phyloP scores from a whole-genome alignment of 2,888 invertebrate species.

The Asteroscopus sphinx region DNA sequence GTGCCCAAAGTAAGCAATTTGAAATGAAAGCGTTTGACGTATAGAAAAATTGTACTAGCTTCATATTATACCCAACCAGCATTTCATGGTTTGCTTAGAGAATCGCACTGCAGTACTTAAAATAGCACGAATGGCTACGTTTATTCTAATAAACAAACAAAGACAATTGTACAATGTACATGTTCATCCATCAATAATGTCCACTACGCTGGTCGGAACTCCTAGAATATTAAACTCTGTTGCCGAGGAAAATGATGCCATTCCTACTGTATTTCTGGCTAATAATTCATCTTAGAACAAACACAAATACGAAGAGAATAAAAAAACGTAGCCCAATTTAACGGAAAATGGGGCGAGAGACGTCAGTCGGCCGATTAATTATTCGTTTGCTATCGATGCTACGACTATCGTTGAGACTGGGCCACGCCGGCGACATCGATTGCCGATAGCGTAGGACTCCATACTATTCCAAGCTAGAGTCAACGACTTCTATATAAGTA shows the following conservation, averaged over 20 bases:
- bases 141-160: too few species aligned
- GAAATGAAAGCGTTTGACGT: too few species aligned
- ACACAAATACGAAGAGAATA: constrained; percentile 40
- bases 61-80: too few species aligned
- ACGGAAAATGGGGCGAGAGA: constrained; percentile 74
- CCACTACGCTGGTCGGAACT: constrained; percentile 7
- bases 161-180: too few species aligned
- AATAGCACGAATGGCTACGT: too few species aligned
- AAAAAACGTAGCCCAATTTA: constrained; percentile 67
- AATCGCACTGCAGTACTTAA: too few species aligned
- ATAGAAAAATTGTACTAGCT: too few species aligned
- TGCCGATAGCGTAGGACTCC: constrained; percentile 64
- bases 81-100: too few species aligned
- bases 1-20: too few species aligned
- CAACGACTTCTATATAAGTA: background rate
- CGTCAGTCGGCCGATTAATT: constrained; percentile 85
- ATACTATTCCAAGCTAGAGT: constrained; percentile 2
- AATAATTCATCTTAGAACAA: constrained; percentile 36
- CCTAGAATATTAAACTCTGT: constrained; percentile 39
- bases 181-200: constrained; percentile 25
- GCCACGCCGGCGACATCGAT: constrained; percentile 80
- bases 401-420: constrained; percentile 69
- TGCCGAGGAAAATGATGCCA: constrained; percentile 19
- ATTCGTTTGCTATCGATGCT: constrained; percentile 78
- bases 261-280: constrained; percentile 23